Evolutionary conservation across 2,113 vertebrate species (phyloP).

Genomic region (Melospiza melodia): DNA sequence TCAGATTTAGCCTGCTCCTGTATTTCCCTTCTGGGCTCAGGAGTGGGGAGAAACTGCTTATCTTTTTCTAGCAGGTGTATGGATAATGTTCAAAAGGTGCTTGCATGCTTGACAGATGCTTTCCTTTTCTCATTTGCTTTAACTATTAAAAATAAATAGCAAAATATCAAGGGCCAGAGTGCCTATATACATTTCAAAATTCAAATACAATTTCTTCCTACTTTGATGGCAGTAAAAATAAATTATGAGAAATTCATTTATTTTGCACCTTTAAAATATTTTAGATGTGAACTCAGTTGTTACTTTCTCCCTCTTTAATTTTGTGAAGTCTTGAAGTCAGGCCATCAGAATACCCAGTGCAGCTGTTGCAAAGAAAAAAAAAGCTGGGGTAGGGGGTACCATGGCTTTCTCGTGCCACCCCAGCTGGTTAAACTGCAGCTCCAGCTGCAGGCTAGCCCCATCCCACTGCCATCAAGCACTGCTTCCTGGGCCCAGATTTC

Average conservation of each 20-base stretch:
- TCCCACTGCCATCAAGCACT: background rate
- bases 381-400: too few species aligned
- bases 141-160: constrained; percentile 36
- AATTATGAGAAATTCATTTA: background rate
- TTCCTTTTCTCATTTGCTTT: background rate
- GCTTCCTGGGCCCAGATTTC: constrained; percentile 45
- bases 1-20: background rate
- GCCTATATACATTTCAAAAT: background rate
- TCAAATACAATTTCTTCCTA: background rate
- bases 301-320: background rate
- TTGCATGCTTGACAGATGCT: background rate
- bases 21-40: background rate
- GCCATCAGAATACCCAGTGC: background rate
- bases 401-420: background rate
- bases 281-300: background rate
- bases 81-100: background rate
- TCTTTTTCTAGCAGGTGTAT: background rate
- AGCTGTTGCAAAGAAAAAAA: background rate
- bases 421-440: background rate
- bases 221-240: background rate
- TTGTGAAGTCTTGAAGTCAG: background rate
- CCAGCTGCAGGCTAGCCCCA: background rate
- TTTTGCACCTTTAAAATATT: background rate
- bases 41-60: background rate
- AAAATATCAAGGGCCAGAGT: background rate